Evolutionary conservation across 2,797 vertebrate species (phyloP).

Genomic region (Pseudocheirus occidentalis): DNA sequence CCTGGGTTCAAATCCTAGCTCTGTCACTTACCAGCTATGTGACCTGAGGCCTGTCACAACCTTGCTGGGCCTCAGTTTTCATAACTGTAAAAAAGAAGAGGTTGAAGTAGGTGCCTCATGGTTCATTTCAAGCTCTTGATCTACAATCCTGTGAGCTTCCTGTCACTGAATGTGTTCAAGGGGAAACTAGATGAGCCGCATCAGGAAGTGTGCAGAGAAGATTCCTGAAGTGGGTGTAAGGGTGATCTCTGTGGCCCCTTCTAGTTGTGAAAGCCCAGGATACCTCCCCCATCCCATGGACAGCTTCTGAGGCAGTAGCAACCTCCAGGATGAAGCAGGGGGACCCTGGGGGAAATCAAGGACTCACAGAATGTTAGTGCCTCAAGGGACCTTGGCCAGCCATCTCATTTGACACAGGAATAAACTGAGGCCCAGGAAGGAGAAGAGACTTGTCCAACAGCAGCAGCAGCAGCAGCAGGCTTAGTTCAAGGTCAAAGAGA

Average conservation of each 20-base stretch:
- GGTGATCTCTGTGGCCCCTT: no score
- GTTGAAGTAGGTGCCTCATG: not conserved
- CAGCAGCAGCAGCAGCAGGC: not conserved
- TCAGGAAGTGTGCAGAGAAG: not conserved
- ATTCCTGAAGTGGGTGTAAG: not conserved
- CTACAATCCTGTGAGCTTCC: not conserved
- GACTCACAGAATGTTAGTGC: not conserved
- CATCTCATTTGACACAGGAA: not conserved
- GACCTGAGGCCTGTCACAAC: not conserved
- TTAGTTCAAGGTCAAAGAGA: not conserved
- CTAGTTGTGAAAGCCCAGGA: not conserved
- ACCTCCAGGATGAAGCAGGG: not conserved
- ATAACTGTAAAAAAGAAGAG: not conserved
- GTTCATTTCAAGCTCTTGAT: not conserved
- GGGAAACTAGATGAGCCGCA: not conserved
- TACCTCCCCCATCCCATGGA: not conserved
- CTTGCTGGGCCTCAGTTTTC: not conserved
- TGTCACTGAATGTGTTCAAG: not conserved
- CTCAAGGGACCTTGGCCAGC: not conserved
- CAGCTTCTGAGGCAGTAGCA: no score
- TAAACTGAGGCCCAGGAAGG: not conserved
- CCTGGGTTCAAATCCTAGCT: not conserved
- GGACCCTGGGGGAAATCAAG: not conserved
- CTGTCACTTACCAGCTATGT: not conserved
- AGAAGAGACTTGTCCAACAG: not conserved